Evolutionary conservation across 2,888 invertebrate genomes (phyloP).

Genomic region (Ormyrus labotus): DNA sequence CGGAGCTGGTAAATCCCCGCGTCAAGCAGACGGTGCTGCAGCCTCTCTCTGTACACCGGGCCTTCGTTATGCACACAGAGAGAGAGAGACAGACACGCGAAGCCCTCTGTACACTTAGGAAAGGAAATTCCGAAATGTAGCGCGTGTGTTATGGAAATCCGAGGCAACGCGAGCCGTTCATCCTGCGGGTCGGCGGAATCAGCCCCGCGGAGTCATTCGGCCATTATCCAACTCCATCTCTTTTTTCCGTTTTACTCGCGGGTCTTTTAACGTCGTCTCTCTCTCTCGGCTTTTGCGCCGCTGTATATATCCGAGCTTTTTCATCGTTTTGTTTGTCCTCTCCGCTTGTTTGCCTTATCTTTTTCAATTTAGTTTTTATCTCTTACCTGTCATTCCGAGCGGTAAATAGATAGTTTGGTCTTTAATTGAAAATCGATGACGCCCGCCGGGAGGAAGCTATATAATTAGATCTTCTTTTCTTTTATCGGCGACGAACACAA

Average conservation of each 20-base stretch:
- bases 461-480: too few species aligned
- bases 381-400: too few species aligned
- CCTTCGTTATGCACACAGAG: slow-evolving; percentile 10
- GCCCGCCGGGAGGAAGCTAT: too few species aligned
- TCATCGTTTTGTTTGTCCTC: too few species aligned
- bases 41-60: background rate
- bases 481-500: too few species aligned
- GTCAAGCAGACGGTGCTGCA: slow-evolving; percentile 6
- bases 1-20: slow-evolving; percentile 5
- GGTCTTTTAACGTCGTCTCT: background rate
- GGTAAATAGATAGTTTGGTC: too few species aligned
- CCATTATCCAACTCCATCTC: background rate
- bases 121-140: slow-evolving; percentile 39
- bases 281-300: background rate
- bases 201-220: slow-evolving; percentile 5
- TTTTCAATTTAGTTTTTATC: too few species aligned
- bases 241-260: slow-evolving; percentile 5
- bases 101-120: slow-evolving; percentile 15
- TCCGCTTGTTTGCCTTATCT: too few species aligned
- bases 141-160: slow-evolving; percentile 47
- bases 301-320: background rate
- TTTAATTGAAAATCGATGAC: too few species aligned
- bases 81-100: background rate
- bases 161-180: slow-evolving; percentile 37
- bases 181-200: slow-evolving; percentile 18